Percentiles rank a stretch among this genome's conserved stretches.
Evolutionary conservation across 2,888 invertebrate species (phyloP).

Genomic region (Hypsopygia costalis): DNA sequence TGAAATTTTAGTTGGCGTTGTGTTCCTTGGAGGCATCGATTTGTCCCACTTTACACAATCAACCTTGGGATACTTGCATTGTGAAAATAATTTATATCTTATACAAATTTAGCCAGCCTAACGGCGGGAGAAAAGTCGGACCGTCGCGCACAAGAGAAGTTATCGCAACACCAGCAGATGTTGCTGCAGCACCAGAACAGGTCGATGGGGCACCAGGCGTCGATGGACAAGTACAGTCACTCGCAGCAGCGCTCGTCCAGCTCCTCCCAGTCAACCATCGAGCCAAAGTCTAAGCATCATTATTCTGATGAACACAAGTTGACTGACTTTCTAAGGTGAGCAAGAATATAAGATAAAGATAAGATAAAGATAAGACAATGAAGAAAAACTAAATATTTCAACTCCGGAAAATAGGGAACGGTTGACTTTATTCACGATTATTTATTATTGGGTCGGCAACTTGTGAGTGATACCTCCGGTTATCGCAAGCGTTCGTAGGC

Average conservation of each 20-base stretch:
- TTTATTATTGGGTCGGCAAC: too few relatives aligned
- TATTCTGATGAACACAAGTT: constrained; percentile 84
- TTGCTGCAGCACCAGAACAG: constrained; percentile 84
- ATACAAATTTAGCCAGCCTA: constrained; percentile 60
- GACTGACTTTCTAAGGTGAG: constrained; percentile 83
- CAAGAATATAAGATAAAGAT: not conserved
- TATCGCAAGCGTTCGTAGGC: too few relatives aligned
- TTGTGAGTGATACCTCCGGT: too few relatives aligned
- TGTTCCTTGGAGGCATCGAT: too few relatives aligned
- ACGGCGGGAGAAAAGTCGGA: constrained; percentile 63
- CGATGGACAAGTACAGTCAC: constrained; percentile 82
- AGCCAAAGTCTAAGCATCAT: constrained; percentile 67
- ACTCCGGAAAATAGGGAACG: too few relatives aligned
- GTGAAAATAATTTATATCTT: too few relatives aligned
- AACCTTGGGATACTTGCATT: too few relatives aligned
- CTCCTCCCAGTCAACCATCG: constrained; percentile 51
- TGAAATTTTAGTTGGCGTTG: too few relatives aligned
- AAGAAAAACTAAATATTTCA: too few relatives aligned
- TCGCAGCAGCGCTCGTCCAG: constrained; percentile 69
- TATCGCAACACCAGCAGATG: constrained; percentile 83
- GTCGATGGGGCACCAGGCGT: constrained; percentile 78
- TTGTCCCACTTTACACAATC: too few relatives aligned
- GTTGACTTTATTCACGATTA: too few relatives aligned
- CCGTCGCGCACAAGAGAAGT: constrained; percentile 67
- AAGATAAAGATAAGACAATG: too few relatives aligned